Conservation (phyloP, 2,113 vertebrate species). For the Pterocles burchelli region DNA sequence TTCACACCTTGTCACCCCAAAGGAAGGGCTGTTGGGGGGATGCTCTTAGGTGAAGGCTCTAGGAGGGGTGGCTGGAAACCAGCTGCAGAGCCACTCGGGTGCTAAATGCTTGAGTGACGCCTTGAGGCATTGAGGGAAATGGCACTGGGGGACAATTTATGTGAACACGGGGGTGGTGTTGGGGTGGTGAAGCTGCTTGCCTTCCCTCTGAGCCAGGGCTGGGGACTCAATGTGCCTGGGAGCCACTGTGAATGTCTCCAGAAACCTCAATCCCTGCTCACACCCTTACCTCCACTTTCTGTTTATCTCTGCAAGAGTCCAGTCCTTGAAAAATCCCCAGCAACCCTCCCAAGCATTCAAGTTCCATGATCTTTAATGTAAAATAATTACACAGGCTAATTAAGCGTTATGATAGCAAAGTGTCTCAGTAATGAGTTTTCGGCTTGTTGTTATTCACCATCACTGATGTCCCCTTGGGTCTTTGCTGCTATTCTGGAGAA, state of each 20-base stretch:
- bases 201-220: not conserved
- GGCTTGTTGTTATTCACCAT: not conserved
- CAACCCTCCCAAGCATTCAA: not conserved
- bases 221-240: not conserved
- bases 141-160: not conserved
- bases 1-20: not conserved
- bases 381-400: conserved; percentile 15
- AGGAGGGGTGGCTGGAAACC: not conserved
- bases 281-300: not conserved
- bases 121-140: not conserved
- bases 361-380: not conserved
- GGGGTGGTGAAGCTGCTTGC: not conserved
- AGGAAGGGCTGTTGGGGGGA: not conserved
- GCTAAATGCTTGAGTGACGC: not conserved
- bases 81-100: fast-evolving
- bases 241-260: not conserved
- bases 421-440: not conserved
- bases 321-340: not conserved
- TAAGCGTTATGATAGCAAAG: not conserved
- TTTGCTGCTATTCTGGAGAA: not conserved
- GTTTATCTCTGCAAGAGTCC: not conserved
- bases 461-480: not conserved
- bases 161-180: fast-evolving
- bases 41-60: not conserved
- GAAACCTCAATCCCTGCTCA: not conserved